Percentiles rank a stretch among this genome's conserved stretches.
Evolutionary conservation across 2,113 vertebrate species (phyloP).

Genomic region (Montifringilla adamsi): DNA sequence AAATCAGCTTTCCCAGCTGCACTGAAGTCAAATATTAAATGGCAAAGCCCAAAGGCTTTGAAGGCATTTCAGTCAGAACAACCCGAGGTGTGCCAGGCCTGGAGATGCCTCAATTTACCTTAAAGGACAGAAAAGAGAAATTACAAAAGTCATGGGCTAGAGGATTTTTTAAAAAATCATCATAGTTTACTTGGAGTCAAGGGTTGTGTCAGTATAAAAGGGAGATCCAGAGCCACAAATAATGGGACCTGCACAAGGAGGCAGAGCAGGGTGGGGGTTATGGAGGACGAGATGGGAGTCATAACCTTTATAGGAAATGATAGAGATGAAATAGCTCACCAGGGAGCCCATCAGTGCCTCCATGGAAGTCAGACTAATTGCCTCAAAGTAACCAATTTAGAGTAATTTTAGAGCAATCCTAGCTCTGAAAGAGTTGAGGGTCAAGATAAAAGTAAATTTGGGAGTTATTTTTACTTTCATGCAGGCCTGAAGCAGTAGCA

Average conservation of each 20-base stretch:
- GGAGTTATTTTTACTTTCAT: neutral
- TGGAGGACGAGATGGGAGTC: neutral
- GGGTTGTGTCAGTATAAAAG: neutral
- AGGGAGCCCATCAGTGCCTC: neutral
- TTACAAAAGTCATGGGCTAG: neutral
- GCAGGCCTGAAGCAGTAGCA: neutral
- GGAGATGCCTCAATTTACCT: neutral
- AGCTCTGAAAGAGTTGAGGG: neutral
- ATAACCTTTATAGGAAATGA: neutral
- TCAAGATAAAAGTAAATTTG: neutral
- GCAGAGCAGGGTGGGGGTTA: neutral
- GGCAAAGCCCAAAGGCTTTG: neutral
- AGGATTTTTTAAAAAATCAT: neutral
- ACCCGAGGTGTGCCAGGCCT: neutral
- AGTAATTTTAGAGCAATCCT: neutral
- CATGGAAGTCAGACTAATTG: neutral
- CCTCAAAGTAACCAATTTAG: neutral
- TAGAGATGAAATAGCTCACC: neutral
- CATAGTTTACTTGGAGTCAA: neutral
- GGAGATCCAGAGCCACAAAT: neutral
- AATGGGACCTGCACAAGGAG: neutral
- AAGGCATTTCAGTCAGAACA: neutral
- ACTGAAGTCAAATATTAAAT: neutral
- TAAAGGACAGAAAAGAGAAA: neutral
- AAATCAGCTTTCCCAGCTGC: slow-evolving; percentile 5